Percentiles rank a stretch among this genome's conserved stretches.
Evolutionary conservation across 2,113 vertebrate genomes (phyloP).

Genomic region (Numenius arquata): DNA sequence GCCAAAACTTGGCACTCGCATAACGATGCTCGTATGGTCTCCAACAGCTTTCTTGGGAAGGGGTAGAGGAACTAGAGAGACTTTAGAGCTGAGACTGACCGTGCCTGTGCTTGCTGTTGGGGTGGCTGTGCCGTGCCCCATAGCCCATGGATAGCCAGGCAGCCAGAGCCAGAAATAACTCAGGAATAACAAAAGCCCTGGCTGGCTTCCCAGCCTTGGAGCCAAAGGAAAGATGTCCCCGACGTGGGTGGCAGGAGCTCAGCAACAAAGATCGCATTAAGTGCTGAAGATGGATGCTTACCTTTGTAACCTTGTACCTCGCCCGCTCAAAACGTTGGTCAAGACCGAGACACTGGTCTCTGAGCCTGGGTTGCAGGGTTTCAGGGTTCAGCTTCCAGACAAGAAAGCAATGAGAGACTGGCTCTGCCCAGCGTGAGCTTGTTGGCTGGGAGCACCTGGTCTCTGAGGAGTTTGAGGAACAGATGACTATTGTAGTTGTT

Average conservation of each 20-base stretch:
- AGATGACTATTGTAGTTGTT: not conserved
- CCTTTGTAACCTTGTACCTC: not conserved
- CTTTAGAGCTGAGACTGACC: not conserved
- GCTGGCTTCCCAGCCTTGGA: not conserved
- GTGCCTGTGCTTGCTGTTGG: fast-evolving
- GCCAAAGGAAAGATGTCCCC: not conserved
- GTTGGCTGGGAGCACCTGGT: not conserved
- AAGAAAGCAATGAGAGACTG: fast-evolving
- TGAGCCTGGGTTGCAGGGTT: not conserved
- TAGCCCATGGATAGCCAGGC: not conserved
- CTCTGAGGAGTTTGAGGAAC: not conserved
- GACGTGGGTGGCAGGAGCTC: not conserved
- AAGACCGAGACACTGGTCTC: fast-evolving
- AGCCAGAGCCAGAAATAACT: not conserved
- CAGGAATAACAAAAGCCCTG: not conserved
- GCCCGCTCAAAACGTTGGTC: fast-evolving
- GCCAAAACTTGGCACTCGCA: not conserved
- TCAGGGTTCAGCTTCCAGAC: not conserved
- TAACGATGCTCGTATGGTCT: not conserved
- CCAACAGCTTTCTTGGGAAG: not conserved
- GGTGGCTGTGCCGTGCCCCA: not conserved
- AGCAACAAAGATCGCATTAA: not conserved
- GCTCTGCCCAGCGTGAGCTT: not conserved
- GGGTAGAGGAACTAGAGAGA: not conserved
- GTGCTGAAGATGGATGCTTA: not conserved